A percentile compares a stretch with the other conserved stretches of the same genome.
Conservation (phyloP, 2,888 invertebrate species). For the Eristalinus aeneus region DNA sequence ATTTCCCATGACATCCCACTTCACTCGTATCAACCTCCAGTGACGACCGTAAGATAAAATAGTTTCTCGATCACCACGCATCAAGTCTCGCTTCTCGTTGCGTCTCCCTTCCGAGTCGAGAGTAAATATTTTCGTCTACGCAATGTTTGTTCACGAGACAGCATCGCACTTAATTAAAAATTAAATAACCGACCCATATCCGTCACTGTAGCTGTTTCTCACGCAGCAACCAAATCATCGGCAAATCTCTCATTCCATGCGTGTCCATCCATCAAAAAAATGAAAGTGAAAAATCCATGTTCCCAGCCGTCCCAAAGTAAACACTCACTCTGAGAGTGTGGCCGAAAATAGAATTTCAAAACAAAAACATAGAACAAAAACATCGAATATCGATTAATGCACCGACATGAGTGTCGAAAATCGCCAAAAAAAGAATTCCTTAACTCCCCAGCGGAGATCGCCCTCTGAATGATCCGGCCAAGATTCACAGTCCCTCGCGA, state of each 20-base stretch:
- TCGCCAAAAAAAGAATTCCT: conserved; percentile 52
- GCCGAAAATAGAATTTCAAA: conserved; percentile 20
- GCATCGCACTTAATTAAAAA: conserved; percentile 12
- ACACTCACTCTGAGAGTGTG: conserved; percentile 32
- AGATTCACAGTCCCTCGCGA: neutral
- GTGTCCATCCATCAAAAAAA: conserved; percentile 17
- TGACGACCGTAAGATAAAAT: neutral
- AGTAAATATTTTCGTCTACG: conserved; percentile 8
- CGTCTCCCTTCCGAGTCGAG: neutral
- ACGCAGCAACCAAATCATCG: neutral
- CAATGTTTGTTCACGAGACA: neutral
- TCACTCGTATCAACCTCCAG: neutral
- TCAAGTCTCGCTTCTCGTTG: neutral
- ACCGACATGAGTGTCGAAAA: conserved; percentile 29
- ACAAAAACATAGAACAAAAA: conserved; percentile 37
- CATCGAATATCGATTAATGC: conserved; percentile 45
- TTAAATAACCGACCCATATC: conserved; percentile 7
- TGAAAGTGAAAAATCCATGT: conserved; percentile 5
- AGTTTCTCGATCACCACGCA: neutral
- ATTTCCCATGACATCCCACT: neutral
- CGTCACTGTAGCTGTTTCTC: neutral
- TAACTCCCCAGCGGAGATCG: neutral
- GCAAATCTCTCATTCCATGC: conserved; percentile 9
- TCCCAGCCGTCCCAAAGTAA: conserved; percentile 36
- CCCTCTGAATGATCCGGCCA: neutral